phyloP scores from a whole-genome alignment of 2,888 invertebrate genomes.

The Tridacna gigas region DNA sequence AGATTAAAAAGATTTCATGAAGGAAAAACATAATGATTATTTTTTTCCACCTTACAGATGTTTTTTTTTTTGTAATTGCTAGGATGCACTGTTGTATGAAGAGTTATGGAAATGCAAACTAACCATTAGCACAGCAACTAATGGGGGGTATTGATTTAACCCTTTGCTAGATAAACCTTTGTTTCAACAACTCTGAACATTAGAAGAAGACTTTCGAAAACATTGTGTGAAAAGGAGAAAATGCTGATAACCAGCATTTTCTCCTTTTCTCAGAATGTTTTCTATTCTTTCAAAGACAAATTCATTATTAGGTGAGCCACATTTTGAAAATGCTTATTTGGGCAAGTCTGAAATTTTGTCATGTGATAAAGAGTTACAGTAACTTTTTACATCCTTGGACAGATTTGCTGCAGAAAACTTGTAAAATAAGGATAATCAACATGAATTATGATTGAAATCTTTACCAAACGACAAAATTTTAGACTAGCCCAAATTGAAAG shows the following conservation, averaged over 20 bases:
- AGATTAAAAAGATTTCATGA: no score
- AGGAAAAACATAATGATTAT: neutral
- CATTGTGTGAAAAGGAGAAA: neutral
- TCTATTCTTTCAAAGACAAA: neutral
- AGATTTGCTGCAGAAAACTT: no score
- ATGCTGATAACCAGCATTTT: neutral
- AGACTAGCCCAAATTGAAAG: no score
- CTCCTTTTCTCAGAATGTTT: neutral
- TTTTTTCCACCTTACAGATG: neutral
- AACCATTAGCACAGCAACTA: conserved; percentile 21
- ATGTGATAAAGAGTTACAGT: no score
- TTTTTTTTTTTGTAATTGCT: conserved; percentile 2
- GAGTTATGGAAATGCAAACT: conserved; percentile 29
- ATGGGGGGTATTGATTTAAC: conserved; percentile 22
- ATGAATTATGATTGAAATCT: no score
- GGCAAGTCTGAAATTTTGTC: no score
- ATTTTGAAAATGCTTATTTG: no score
- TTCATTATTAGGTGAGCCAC: no score
- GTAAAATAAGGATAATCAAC: no score
- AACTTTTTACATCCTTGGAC: no score
- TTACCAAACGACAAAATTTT: no score
- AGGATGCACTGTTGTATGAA: conserved; percentile 11
- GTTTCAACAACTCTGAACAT: neutral
- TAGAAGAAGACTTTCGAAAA: neutral
- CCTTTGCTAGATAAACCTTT: neutral